These are phyloP conservation scores for Lissocephala sabroskyi DNA, from an alignment of 2,888 invertebrate genomes.

Conservation along the genomic window DNA sequence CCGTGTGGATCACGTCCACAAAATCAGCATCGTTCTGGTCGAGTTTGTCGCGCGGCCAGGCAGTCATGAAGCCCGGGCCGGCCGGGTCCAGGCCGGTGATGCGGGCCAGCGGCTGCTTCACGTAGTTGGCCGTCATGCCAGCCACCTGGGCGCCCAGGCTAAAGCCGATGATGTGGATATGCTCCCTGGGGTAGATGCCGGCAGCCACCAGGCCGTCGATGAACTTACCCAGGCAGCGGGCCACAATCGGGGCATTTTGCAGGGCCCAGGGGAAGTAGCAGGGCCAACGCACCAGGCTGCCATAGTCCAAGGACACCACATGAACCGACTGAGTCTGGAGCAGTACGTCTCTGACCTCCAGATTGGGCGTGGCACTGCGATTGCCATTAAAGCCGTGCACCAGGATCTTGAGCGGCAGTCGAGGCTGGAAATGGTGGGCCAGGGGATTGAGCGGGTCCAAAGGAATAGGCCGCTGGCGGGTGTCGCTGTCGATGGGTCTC, in stretches of 20 bases:
- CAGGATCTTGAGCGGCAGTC: conserved; percentile 75
- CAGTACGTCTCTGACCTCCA: conserved; percentile 77
- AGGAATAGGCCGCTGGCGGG: conserved; percentile 69
- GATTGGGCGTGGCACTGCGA: conserved; percentile 76
- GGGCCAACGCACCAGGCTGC: conserved; percentile 74
- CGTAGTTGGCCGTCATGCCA: conserved; percentile 74
- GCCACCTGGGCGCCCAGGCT: conserved; percentile 78
- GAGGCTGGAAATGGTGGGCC: conserved; percentile 39
- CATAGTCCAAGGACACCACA: conserved; percentile 78
- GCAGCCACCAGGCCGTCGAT: conserved; percentile 73
- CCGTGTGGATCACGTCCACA: conserved; percentile 79
- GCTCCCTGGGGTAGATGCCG: conserved; percentile 70
- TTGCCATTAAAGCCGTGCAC: conserved; percentile 78
- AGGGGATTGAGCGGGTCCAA: conserved; percentile 64
- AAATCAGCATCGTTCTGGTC: conserved; percentile 76
- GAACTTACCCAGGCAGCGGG: conserved; percentile 76
- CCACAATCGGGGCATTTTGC: conserved; percentile 75
- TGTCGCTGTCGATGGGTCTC: no score
- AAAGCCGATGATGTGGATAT: conserved; percentile 78
- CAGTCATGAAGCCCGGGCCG: conserved; percentile 75
- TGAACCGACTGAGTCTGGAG: conserved; percentile 75
- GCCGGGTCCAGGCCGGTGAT: conserved; percentile 80
- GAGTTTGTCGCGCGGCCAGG: conserved; percentile 73
- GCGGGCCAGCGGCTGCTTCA: conserved; percentile 73
- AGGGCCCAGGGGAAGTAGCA: conserved; percentile 77